Conservation (phyloP, 2,888 invertebrate species). For the Odontomyia ornata region DNA sequence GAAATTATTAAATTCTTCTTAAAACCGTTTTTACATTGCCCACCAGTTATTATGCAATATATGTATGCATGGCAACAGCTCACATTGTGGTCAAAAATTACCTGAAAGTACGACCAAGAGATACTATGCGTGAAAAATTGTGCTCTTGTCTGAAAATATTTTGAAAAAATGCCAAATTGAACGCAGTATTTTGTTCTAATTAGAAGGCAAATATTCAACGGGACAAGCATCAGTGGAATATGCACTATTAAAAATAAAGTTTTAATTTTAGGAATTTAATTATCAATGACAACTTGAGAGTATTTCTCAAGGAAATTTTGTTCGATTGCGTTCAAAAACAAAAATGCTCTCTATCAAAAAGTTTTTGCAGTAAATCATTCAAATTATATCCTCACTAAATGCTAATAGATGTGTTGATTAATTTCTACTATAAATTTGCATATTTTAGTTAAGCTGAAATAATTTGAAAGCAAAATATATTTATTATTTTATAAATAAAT, state of each 20-base stretch:
- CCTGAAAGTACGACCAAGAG: neutral
- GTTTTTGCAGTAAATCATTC: slow-evolving; percentile 1
- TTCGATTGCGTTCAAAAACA: neutral
- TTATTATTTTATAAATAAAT: slow-evolving; percentile 8
- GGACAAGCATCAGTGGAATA: neutral
- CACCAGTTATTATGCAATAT: too few relatives aligned
- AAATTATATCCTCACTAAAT: neutral
- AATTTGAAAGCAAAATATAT: neutral
- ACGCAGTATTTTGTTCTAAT: slow-evolving; percentile 25
- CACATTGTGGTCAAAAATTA: slow-evolving; percentile 1
- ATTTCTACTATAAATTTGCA: neutral
- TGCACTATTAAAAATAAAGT: slow-evolving; percentile 23
- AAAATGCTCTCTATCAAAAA: neutral
- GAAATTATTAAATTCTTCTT: too few relatives aligned
- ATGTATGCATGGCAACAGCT: neutral
- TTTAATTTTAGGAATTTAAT: neutral
- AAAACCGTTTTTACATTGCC: too few relatives aligned
- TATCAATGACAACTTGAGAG: neutral
- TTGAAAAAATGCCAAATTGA: slow-evolving; percentile 36
- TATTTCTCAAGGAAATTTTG: neutral
- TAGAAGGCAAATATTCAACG: slow-evolving; percentile 22
- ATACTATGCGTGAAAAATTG: neutral
- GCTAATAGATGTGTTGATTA: neutral
- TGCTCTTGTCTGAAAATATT: slow-evolving; percentile 17
- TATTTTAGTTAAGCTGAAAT: neutral